Evolutionary conservation across 2,888 invertebrate genomes (phyloP).

Genomic region (Xestobium rufovillosum): DNA sequence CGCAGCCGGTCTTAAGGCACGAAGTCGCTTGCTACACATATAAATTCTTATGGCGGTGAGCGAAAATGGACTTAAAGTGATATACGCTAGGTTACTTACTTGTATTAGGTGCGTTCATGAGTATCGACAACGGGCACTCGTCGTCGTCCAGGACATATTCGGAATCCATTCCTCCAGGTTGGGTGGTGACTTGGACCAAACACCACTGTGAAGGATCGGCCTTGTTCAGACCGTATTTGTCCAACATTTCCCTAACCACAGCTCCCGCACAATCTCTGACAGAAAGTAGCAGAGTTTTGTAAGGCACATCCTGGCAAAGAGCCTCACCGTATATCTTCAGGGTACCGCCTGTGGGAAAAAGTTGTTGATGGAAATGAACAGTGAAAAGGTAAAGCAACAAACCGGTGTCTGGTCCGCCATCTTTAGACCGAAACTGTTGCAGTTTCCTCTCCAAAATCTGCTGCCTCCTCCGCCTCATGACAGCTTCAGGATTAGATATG

Average conservation of each 20-base stretch:
- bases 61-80: no score
- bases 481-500: conserved; percentile 99
- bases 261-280: conserved; percentile 87
- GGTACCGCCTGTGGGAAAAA: conserved; percentile 59
- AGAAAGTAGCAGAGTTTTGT: conserved; percentile 92
- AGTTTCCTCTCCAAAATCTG: conserved; percentile 82
- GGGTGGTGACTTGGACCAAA: conserved; percentile 77
- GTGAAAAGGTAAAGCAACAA: conserved; percentile 17
- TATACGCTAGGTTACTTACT: no score
- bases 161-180: conserved; percentile 54
- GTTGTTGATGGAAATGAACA: conserved; percentile 5
- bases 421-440: conserved; percentile 90
- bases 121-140: conserved; percentile 92
- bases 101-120: conserved; percentile 82
- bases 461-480: conserved; percentile 93
- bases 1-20: no score
- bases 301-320: conserved; percentile 92
- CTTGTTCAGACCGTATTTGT: conserved; percentile 90
- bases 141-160: conserved; percentile 95
- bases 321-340: conserved; percentile 95
- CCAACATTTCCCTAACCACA: conserved; percentile 92
- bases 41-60: no score
- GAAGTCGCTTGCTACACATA: no score
- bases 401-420: conserved; percentile 90
- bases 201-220: conserved; percentile 89